Evolutionary conservation across 2,888 invertebrate genomes (phyloP), one percentile per base, ranked within the genome.

Genomic region (Leucophenga maculata): DNA sequence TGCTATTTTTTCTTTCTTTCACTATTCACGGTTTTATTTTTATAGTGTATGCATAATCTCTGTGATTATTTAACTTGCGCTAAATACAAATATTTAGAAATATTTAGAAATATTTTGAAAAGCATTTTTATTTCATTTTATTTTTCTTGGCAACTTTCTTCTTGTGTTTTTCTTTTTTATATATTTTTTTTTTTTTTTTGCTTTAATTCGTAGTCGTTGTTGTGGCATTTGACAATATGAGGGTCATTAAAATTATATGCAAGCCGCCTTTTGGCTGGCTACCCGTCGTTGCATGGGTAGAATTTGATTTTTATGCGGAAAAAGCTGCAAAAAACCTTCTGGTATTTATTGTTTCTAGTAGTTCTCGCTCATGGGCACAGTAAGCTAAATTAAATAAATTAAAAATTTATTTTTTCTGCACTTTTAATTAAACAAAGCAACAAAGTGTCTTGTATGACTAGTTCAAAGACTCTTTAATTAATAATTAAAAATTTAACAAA

Each of bases 21-120:
- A 68, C 72, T 68, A 14, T 62, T 52, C 16, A 54, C 55, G 22
- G 32, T 73, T 72, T 75, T 67, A 22, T 65, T 67, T 68, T 13
- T 62, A 62, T 62, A 74, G 71, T 72, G 74, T 74, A 76, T 79
- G 77, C 78, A 79, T 83, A 81, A 83, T 81, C 81, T 81, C 72
- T 77, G 73, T 77, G 83, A 83, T 81, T 81, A 83, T 81, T 81
- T 82, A 81, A 83, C 83, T 80, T 83, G 83, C 77, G 81, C 83
- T 77, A 80, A 83, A 82, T 79, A 82, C 76, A 82, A 82, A 82
- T 81, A 81, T 80, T 80, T 80, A 69, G 76, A 82, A 80, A 82
- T 75, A 80, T 80, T 76, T 74, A 54, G 54, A 52, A 39, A 50
- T 22, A 65, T 50, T 79, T 72, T 72, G 11, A 44, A 44, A 8